Evolutionary conservation across 2,797 vertebrate species (phyloP).

Genomic region (Thamnophis elegans): DNA sequence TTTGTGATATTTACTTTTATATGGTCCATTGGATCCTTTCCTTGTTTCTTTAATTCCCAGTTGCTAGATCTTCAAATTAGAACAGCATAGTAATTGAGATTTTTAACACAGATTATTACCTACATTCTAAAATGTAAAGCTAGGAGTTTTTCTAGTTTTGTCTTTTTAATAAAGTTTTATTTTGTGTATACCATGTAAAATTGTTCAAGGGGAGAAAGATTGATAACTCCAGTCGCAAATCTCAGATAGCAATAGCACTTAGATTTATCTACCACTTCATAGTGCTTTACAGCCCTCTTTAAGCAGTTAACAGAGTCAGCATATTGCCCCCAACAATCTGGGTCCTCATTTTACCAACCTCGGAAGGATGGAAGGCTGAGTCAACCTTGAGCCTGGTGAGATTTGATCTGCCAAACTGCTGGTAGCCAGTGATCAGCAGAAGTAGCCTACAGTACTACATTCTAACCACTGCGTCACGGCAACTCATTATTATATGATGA

Average conservation of each 20-base stretch:
- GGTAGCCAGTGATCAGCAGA: too few species aligned
- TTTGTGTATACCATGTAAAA: not conserved
- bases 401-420: too few species aligned
- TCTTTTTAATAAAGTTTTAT: not conserved
- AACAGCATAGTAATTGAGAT: not conserved
- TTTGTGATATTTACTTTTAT: not conserved
- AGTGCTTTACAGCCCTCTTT: too few species aligned
- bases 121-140: not conserved
- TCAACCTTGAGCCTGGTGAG: too few species aligned
- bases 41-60: not conserved
- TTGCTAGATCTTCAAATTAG: not conserved
- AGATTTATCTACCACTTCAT: too few species aligned
- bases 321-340: too few species aligned
- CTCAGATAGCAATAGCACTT: not conserved
- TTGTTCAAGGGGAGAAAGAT: not conserved
- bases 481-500: not conserved
- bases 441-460: too few species aligned
- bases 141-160: not conserved
- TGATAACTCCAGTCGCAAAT: not conserved
- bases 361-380: too few species aligned
- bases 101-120: not conserved
- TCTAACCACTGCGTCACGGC: too few species aligned
- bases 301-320: too few species aligned
- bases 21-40: not conserved
- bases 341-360: too few species aligned